A percentile compares a stretch with the other conserved stretches of the same genome.
phyloP scores from a whole-genome alignment of 2,113 vertebrate species.

The Jacana jacana region DNA sequence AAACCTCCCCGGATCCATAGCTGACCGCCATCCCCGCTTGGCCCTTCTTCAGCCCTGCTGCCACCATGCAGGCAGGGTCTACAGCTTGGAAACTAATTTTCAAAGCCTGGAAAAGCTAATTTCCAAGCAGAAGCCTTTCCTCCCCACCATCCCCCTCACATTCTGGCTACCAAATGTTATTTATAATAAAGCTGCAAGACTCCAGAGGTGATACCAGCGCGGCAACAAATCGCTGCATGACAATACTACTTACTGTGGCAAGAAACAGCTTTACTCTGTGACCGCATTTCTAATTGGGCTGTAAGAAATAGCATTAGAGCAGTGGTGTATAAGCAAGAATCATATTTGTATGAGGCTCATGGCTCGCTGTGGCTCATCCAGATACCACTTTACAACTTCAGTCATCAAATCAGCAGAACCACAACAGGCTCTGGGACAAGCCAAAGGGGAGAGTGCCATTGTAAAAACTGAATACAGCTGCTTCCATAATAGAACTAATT shows the following conservation, averaged over 20 bases:
- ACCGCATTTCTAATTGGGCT: conserved; percentile 58
- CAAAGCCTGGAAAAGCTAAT: not conserved
- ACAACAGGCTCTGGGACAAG: conserved; percentile 75
- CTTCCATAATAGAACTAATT: conserved; percentile 96
- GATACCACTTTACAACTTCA: conserved; percentile 68
- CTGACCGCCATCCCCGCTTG: not conserved
- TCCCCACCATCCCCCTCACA: fast-evolving
- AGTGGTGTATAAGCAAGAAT: conserved; percentile 57
- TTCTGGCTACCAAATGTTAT: conserved; percentile 10
- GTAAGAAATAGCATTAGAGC: conserved; percentile 65
- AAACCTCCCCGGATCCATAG: not conserved
- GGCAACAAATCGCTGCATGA: conserved; percentile 46
- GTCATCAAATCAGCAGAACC: conserved; percentile 76
- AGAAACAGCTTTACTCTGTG: conserved; percentile 51
- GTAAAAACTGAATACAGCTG: conserved; percentile 90
- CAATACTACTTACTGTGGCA: conserved; percentile 56
- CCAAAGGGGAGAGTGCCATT: conserved; percentile 73
- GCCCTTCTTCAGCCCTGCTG: not conserved
- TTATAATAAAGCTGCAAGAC: conserved; percentile 19
- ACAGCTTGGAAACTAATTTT: not conserved
- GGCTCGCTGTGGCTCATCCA: conserved; percentile 59
- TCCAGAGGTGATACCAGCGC: conserved; percentile 4
- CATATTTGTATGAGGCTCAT: conserved; percentile 58
- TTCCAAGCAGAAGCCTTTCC: not conserved
- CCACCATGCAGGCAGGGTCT: not conserved